Conservation (phyloP, 2,888 invertebrate species). For the Drosophila quinaria region DNA sequence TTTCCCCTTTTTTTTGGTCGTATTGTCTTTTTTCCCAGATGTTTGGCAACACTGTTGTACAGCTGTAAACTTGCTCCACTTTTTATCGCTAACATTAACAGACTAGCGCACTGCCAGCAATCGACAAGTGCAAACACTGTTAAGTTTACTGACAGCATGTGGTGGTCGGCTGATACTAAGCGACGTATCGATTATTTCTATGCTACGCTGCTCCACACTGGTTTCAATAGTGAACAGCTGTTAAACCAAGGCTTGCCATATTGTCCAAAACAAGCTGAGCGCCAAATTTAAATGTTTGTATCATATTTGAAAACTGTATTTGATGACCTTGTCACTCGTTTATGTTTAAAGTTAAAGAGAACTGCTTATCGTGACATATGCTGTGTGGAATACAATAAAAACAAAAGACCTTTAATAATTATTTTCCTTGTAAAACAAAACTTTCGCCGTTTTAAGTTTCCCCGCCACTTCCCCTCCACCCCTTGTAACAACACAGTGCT, state of each 20-base stretch:
- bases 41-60: too few relatives aligned
- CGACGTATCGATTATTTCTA: neutral
- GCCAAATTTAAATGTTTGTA: conserved; percentile 23
- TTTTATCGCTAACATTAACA: too few relatives aligned
- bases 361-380: conserved; percentile 21
- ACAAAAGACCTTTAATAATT: conserved; percentile 48
- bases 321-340: conserved; percentile 34
- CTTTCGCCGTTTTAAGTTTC: conserved; percentile 63
- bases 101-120: neutral
- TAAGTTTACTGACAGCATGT: conserved; percentile 17
- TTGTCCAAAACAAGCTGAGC: neutral
- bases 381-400: neutral
- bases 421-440: conserved; percentile 49
- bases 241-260: conserved; percentile 34
- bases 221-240: conserved; percentile 21
- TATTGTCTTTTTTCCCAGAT: too few relatives aligned
- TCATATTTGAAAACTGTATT: neutral
- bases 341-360: conserved; percentile 25
- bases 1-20: too few relatives aligned
- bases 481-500: neutral
- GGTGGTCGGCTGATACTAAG: conserved; percentile 43
- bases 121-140: too few relatives aligned
- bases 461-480: neutral
- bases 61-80: conserved; percentile 8
- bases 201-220: neutral